These are phyloP conservation scores for Cristatella mucedo DNA, from an alignment of 2,888 invertebrate species.

Conservation along the genomic window DNA sequence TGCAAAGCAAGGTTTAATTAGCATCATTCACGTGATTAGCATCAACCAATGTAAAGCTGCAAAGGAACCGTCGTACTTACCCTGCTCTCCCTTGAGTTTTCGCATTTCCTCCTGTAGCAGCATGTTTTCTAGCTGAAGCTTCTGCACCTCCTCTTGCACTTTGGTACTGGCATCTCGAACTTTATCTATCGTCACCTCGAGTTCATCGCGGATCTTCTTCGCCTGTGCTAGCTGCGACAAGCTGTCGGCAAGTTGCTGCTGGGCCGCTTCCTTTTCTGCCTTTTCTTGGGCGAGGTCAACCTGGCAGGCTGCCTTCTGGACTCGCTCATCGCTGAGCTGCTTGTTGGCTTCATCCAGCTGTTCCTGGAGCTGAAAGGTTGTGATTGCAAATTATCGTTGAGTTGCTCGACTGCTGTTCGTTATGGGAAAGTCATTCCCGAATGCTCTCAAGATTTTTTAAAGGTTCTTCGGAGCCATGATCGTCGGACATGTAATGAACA, in stretches of 20 bases:
- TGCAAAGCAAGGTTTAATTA: neutral
- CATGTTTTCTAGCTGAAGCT: constrained; percentile 5
- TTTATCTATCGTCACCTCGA: too few relatives aligned
- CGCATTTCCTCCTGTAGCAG: constrained; percentile 1
- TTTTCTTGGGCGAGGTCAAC: constrained; percentile 4
- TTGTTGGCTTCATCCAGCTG: constrained; percentile 7
- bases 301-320: neutral
- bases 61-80: neutral
- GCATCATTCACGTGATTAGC: too few relatives aligned
- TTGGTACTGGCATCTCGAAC: too few relatives aligned
- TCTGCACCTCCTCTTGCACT: constrained; percentile 6
- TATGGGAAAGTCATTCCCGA: too few relatives aligned
- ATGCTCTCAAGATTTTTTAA: too few relatives aligned
- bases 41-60: too few relatives aligned
- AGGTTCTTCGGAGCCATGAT: too few relatives aligned
- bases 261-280: neutral
- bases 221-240: neutral
- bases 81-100: constrained; percentile 6
- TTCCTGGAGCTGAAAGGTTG: constrained; percentile 4
- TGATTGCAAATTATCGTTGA: too few relatives aligned
- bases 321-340: neutral
- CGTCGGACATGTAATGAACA: too few relatives aligned
- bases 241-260: neutral
- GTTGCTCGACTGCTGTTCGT: too few relatives aligned
- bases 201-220: constrained; percentile 6